Conservation (phyloP, 2,113 vertebrate genomes). For the Opisthocomus hoazin region DNA sequence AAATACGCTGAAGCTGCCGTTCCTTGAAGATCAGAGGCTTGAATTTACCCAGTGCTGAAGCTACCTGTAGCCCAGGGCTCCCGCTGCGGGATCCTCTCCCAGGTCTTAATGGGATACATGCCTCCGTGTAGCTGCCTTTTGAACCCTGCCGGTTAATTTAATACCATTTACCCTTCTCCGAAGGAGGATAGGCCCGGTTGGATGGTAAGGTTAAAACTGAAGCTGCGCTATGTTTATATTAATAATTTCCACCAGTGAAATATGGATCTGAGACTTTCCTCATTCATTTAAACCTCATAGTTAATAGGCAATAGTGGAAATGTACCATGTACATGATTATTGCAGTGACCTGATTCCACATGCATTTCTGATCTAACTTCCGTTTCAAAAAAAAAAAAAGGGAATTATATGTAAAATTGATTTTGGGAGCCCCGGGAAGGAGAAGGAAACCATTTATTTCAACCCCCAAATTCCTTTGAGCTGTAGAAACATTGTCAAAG, state of each 20-base stretch:
- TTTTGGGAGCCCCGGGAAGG: constrained; percentile 44
- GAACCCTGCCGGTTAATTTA: not conserved
- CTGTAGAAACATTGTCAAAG: constrained; percentile 68
- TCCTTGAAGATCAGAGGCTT: not conserved
- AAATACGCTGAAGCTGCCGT: not conserved
- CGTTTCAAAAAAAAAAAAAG: not conserved
- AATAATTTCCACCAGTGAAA: constrained; percentile 56
- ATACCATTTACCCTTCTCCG: not conserved
- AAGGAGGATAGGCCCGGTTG: not conserved
- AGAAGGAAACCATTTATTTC: constrained; percentile 67
- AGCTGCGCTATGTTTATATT: constrained; percentile 32
- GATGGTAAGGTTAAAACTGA: not conserved
- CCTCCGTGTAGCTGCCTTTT: not conserved
- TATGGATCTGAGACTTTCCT: constrained; percentile 41
- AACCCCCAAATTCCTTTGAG: constrained; percentile 58
- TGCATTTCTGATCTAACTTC: constrained; percentile 5
- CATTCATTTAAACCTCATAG: constrained; percentile 23
- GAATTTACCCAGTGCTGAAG: not conserved
- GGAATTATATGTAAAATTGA: not conserved
- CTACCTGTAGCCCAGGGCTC: not conserved
- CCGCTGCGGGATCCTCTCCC: not conserved
- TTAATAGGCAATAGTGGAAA: constrained; percentile 53
- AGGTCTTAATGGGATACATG: not conserved
- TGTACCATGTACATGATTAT: not conserved
- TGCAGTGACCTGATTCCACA: constrained; percentile 29